Percentiles rank a stretch among this genome's conserved stretches.
phyloP scores from a whole-genome alignment of 2,888 invertebrate species.

The Steinernema carpocapsae region DNA sequence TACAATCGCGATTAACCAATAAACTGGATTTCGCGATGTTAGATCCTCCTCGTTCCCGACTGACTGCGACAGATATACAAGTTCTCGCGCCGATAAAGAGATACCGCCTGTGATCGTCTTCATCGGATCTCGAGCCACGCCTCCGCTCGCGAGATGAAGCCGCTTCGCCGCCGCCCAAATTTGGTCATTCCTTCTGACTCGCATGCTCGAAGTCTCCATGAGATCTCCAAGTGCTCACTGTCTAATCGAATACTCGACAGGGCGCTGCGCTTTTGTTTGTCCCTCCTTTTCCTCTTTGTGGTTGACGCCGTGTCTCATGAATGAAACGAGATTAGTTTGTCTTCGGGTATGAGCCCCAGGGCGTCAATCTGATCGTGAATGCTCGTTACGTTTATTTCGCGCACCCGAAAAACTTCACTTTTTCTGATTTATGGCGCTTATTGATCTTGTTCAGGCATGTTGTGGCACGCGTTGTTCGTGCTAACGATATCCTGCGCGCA shows the following conservation, averaged over 20 bases:
- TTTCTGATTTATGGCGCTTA: not conserved
- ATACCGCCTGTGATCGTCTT: constrained; percentile 25
- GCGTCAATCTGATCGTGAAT: not conserved
- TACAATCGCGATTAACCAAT: constrained; percentile 32
- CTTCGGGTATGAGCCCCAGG: constrained; percentile 23
- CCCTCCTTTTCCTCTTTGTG: constrained; percentile 29
- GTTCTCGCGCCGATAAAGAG: constrained; percentile 35
- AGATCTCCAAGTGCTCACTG: no score
- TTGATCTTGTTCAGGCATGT: no score
- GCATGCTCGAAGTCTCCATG: not conserved
- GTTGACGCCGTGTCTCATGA: constrained; percentile 26
- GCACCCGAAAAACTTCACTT: not conserved
- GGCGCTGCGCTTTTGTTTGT: not conserved
- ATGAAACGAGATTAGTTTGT: constrained; percentile 22
- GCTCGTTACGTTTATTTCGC: no score
- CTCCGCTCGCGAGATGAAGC: constrained; percentile 19
- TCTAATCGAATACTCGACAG: not conserved
- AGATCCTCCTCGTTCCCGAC: constrained; percentile 34
- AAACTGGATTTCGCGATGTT: constrained; percentile 25
- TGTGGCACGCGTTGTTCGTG: not conserved
- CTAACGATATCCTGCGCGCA: not conserved
- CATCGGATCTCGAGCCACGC: constrained; percentile 30
- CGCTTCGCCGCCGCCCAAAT: constrained; percentile 2
- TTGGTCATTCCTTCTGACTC: not conserved
- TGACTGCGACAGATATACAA: constrained; percentile 26